Evolutionary conservation across 2,888 invertebrate genomes (phyloP).

Genomic region (Drosophila limbata): DNA sequence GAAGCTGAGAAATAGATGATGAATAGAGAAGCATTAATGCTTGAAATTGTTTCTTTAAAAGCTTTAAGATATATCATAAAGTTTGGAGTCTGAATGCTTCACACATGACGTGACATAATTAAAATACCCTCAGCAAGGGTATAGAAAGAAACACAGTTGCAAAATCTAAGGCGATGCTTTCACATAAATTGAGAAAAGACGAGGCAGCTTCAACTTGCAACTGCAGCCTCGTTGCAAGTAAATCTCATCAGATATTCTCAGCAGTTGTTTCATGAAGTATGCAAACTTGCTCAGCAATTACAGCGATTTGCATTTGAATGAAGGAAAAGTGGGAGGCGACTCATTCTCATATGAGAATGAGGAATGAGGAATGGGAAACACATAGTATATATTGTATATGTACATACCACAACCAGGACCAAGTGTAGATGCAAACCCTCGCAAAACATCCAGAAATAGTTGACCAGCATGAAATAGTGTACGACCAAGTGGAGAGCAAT

Average conservation of each 20-base stretch:
- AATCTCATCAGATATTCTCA: constrained; percentile 59
- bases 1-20: no score
- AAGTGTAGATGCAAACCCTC: constrained; percentile 92
- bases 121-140: neutral
- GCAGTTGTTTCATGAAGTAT: constrained; percentile 39
- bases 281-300: constrained; percentile 54
- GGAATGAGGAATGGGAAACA: no score
- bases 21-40: no score
- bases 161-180: constrained; percentile 35
- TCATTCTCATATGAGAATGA: neutral
- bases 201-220: constrained; percentile 4
- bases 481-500: constrained; percentile 89
- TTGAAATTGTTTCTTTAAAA: neutral
- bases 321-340: neutral
- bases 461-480: constrained; percentile 91
- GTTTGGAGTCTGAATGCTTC: neutral
- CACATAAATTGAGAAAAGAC: constrained; percentile 53
- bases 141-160: constrained; percentile 6
- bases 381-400: neutral
- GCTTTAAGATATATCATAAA: neutral
- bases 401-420: constrained; percentile 89
- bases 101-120: neutral
- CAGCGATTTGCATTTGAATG: constrained; percentile 47
- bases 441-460: constrained; percentile 95
- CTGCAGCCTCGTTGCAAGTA: constrained; percentile 15